Percentiles rank a stretch among this genome's conserved stretches.
Evolutionary conservation across 2,797 vertebrate genomes (phyloP).

Genomic region (Sarcoramphus papa): DNA sequence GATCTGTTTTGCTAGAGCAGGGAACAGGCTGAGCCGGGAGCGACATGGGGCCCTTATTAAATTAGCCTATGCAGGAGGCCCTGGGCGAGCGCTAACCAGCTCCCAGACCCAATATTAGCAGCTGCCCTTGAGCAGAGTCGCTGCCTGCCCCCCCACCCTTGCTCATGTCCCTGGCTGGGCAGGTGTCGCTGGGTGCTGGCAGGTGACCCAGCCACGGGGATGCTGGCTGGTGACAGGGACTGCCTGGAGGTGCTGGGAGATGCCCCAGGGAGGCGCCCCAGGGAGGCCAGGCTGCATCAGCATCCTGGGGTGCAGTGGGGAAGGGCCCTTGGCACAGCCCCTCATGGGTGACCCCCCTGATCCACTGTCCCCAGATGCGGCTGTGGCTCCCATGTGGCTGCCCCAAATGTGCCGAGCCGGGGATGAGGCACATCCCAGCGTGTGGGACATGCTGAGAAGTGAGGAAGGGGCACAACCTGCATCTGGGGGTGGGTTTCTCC

Average conservation of each 20-base stretch:
- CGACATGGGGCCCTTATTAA: not conserved
- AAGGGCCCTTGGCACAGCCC: accelerated
- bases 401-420: accelerated
- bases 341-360: accelerated
- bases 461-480: not conserved
- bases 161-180: not conserved
- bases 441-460: accelerated
- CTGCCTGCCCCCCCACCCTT: not conserved
- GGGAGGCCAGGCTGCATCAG: not conserved
- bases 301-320: not conserved
- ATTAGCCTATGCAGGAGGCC: slow-evolving; percentile 57
- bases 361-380: not conserved
- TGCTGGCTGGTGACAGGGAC: not conserved
- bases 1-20: slow-evolving; percentile 40
- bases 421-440: not conserved
- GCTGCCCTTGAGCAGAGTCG: not conserved
- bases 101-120: not conserved
- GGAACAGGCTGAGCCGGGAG: slow-evolving; percentile 39
- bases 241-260: accelerated
- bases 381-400: not conserved
- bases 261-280: not conserved
- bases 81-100: not conserved
- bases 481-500: not conserved
- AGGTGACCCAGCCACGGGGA: not conserved
- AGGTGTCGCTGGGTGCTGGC: not conserved